phyloP scores from a whole-genome alignment of 2,888 invertebrate genomes.

The Hypsopygia costalis region DNA sequence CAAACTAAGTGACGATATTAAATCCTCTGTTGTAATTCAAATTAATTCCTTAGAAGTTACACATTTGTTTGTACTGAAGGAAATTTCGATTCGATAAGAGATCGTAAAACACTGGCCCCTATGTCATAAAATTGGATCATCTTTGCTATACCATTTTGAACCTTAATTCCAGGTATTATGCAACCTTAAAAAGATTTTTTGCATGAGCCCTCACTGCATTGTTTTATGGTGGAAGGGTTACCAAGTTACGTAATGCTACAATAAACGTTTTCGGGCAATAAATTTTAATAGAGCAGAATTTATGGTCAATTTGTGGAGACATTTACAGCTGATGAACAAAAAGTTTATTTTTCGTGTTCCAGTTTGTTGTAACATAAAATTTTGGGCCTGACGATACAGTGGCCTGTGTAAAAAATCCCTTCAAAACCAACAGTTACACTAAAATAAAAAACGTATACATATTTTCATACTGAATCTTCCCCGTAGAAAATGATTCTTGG shows the following conservation, averaged over 20 bases:
- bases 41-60: conserved; percentile 50
- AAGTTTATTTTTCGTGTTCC: conserved; percentile 50
- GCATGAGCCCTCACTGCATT: conserved; percentile 55
- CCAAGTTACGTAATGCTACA: conserved; percentile 68
- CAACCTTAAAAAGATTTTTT: conserved; percentile 45
- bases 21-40: conserved; percentile 45
- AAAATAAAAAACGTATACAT: not conserved
- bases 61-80: conserved; percentile 56
- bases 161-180: conserved; percentile 50
- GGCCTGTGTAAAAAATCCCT: conserved; percentile 7
- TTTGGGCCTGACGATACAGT: conserved; percentile 24
- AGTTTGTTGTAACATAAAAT: conserved; percentile 41
- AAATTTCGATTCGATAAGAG: conserved; percentile 69
- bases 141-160: conserved; percentile 49
- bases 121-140: conserved; percentile 61
- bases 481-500: not conserved
- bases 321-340: conserved; percentile 71
- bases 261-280: conserved; percentile 68
- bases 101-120: conserved; percentile 69
- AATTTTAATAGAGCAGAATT: conserved; percentile 74
- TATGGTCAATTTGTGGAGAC: conserved; percentile 69
- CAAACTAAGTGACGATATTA: conserved; percentile 32
- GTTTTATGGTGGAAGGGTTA: conserved; percentile 70
- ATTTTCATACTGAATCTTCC: not conserved
- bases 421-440: not conserved